Evolutionary conservation across 2,888 invertebrate genomes (phyloP).

Genomic region (Tenthredo scrophulariae): DNA sequence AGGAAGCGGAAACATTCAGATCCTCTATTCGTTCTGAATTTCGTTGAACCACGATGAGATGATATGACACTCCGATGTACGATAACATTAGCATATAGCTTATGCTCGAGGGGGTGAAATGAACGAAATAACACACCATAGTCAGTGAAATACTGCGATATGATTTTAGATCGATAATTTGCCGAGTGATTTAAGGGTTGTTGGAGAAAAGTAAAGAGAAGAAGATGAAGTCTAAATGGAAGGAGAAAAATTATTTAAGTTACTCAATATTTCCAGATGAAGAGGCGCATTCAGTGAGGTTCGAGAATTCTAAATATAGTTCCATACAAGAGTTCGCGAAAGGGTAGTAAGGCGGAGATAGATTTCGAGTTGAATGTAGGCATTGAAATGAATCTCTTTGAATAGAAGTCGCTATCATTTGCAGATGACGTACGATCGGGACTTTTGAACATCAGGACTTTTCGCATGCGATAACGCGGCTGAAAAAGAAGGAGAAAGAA

Average conservation of each 20-base stretch:
- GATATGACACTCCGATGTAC: not conserved
- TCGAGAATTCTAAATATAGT: slow-evolving; percentile 27
- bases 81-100: not conserved
- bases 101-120: not conserved
- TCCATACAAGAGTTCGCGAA: not conserved
- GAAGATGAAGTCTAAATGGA: not conserved
- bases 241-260: not conserved
- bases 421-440: slow-evolving; percentile 72
- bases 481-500: slow-evolving; percentile 19
- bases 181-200: not conserved
- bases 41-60: not conserved
- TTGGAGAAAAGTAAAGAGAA: not conserved
- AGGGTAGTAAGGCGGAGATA: not conserved
- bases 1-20: not conserved
- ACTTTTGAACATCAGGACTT: slow-evolving; percentile 60
- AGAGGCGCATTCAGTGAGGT: not conserved
- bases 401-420: slow-evolving; percentile 69
- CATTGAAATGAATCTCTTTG: slow-evolving; percentile 61
- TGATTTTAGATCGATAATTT: not conserved
- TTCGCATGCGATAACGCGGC: not conserved
- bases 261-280: slow-evolving; percentile 17
- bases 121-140: not conserved
- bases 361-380: slow-evolving; percentile 8
- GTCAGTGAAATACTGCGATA: not conserved
- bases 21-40: not conserved